Conservation (phyloP, 2,797 vertebrate species). For the Malurus leucopterus region DNA sequence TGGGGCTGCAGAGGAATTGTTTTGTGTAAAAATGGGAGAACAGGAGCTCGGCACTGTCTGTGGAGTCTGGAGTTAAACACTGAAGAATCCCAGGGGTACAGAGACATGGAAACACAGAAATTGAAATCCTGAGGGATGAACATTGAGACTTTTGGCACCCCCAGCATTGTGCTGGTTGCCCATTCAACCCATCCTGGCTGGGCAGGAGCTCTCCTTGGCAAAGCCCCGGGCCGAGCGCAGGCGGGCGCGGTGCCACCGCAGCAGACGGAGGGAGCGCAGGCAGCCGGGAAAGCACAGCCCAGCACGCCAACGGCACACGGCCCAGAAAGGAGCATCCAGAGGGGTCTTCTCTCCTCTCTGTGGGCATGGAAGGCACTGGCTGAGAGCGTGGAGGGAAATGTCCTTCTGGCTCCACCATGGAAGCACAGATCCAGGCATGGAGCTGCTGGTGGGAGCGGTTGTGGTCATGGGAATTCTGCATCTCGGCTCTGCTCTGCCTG, state of each 20-base stretch:
- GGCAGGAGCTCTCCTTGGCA: neutral
- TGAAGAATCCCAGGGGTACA: too few relatives aligned
- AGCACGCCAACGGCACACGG: neutral
- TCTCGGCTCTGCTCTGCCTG: neutral
- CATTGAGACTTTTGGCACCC: neutral
- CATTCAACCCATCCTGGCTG: neutral
- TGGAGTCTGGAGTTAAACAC: too few relatives aligned
- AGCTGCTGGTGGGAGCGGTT: neutral
- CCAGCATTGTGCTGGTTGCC: neutral
- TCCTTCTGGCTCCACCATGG: accelerated
- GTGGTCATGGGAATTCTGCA: accelerated
- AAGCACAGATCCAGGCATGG: accelerated
- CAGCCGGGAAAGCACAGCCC: neutral
- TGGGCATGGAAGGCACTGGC: neutral
- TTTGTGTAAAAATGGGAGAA: too few relatives aligned
- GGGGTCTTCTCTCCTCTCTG: neutral
- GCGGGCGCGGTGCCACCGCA: neutral
- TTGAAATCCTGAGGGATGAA: too few relatives aligned
- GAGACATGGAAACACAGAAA: too few relatives aligned
- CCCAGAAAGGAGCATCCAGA: slow-evolving; percentile 1
- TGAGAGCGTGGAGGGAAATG: neutral
- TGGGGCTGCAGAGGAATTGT: too few relatives aligned
- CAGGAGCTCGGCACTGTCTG: too few relatives aligned
- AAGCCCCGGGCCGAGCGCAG: neutral
- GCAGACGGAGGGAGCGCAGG: neutral